Base-by-base conservation (phyloP, 2,888 invertebrate genomes). In the Cryptus armator region DNA sequence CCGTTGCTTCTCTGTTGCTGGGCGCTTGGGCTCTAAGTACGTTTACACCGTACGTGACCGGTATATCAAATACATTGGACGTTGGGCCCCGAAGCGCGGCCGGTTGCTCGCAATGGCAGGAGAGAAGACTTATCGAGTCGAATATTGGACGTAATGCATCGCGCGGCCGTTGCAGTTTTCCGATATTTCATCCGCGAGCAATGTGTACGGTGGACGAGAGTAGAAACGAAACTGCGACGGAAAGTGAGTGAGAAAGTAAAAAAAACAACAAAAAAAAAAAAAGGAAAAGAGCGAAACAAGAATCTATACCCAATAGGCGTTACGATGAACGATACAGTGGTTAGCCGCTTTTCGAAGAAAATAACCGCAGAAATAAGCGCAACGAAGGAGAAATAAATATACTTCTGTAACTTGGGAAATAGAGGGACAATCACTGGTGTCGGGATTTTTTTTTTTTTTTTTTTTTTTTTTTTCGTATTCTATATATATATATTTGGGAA, bases 111-210 rank as follows among this genome's bases (percentile, higher is more conserved):
- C 85, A 12, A 43, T 44, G 59, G 32, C 72, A 72, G 77, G 72
- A 44, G 37, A 37, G 37, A 78, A 85, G 86, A 89, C 88, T 87
- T 88, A 88, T 89, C 87, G 88, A 83, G 67, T 72, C 84, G 87
- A 89, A 89, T 89, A 89, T 89, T 87, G 87, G 83, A 80, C 80
- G 84, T 72, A 86, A 84, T 84, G 86, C 81, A 87, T 87, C 87
- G 86, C 67, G 44, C 79, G 37, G 64, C 77, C 81, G 78, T 67
- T 82, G 82, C 87, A 86, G 79, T 89, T 89, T 89, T 86, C 88
- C 89, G 86, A 89, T 89, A 89, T 87, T 87, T 87, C 87, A 84
- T 85, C 79, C 84, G 44, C 68, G 78, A 64, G 66, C n/a, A 9
- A 29, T 64, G 32, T 12, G 72, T 14, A 53, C 32, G 59, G 16